Conservation (phyloP, 2,888 invertebrate genomes). For the Bhutanitis thaidina region DNA sequence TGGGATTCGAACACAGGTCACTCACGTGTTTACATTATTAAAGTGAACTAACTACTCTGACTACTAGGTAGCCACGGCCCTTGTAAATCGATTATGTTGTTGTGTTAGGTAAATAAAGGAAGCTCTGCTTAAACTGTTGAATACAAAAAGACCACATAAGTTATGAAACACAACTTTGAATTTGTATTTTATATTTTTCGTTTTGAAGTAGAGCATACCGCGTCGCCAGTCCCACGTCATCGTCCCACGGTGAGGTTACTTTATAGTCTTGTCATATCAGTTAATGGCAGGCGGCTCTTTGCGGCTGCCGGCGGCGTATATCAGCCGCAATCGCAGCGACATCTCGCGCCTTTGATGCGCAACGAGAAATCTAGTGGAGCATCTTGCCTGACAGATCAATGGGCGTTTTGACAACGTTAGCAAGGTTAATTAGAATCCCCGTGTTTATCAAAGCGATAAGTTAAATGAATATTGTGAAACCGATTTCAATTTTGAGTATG, state of each 20-base stretch:
- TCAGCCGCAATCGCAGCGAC: constrained; percentile 42
- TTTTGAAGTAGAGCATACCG: constrained; percentile 48
- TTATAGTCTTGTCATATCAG: constrained; percentile 75
- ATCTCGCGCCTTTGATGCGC: constrained; percentile 29
- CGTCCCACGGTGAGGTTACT: constrained; percentile 62
- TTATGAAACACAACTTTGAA: too few species aligned
- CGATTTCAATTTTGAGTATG: background rate
- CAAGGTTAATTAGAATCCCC: constrained; percentile 1
- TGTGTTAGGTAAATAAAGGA: too few species aligned
- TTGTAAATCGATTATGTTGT: too few species aligned
- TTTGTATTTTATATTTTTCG: too few species aligned
- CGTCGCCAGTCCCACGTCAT: constrained; percentile 35
- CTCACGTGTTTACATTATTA: too few species aligned
- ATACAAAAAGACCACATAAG: too few species aligned
- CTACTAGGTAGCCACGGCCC: too few species aligned
- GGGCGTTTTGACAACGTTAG: constrained; percentile 4
- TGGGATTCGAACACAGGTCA: too few species aligned
- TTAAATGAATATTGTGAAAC: background rate
- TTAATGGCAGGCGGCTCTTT: constrained; percentile 66
- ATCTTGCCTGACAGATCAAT: constrained; percentile 10
- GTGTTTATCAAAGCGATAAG: constrained; percentile 1
- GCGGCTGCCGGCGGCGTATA: constrained; percentile 43
- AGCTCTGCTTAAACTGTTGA: too few species aligned
- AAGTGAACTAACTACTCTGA: too few species aligned
- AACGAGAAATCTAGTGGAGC: constrained; percentile 1